Evolutionary conservation across 2,113 vertebrate species (phyloP), one percentile per base, ranked within the genome.

Genomic region (Bucco capensis): DNA sequence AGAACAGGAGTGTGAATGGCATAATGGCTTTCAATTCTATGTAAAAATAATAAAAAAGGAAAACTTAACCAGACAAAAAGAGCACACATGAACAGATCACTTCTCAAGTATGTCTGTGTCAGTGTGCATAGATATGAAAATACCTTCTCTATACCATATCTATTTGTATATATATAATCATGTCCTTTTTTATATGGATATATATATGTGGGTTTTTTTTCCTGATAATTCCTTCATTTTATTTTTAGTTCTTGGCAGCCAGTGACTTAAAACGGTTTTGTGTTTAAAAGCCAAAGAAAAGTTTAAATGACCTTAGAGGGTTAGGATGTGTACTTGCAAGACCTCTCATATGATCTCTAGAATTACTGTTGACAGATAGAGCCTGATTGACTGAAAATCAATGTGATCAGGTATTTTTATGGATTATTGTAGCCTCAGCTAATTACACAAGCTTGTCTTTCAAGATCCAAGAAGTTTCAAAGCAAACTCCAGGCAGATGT

Each of bases 371-470:
- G 95, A 97, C 96, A 97, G 95, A 96, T 96, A 97, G 93, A 94
- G 95, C 88, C 93, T 97, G 97, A 97, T 86, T 96, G 97, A 97
- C 97, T 97, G 95, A 95, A 98, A 98, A 97, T 98, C 97, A 96
- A 97, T 98, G 92, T 97, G 97, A 97, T 98, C 96, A 97, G 96
- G 96, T 97, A 94, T 97, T 98, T 96, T 97, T 97, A 97, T 98
- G 97, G 97, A 98, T 98, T 97, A 97, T 96, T 92, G 93, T 95
- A 88, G 94, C 95, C 95, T 96, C 95, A 90, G 96, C 96, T 97
- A 98, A 98, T 97, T 98, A 97, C 95, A 97, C 97, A 97, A 97
- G 96, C 97, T 97, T 98, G 96, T 97, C 95, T 97, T 97, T 94
- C 87, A 88, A 96, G 96, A 97, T 97, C 93, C 95, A 90, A 95